Conservation (phyloP, 2,888 invertebrate species). For the Rhagonycha lutea region DNA sequence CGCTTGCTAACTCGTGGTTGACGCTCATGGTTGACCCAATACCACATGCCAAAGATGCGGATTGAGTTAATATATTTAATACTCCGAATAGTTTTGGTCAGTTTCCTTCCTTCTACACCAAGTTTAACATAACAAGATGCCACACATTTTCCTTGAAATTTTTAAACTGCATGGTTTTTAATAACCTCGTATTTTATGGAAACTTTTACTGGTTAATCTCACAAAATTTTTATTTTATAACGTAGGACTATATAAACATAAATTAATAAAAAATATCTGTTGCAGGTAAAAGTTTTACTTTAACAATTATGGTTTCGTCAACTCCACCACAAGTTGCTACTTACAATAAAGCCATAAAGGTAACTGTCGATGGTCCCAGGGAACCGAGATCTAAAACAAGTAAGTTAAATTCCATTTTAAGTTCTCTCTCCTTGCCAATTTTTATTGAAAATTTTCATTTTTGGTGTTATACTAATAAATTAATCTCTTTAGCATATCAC, state of each 20-base stretch:
- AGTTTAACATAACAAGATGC: not conserved
- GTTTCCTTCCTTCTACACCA: not conserved
- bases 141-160: not conserved
- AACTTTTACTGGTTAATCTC: not conserved
- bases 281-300: constrained; percentile 95
- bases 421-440: not conserved
- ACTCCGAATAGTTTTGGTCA: constrained; percentile 10
- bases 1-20: constrained; percentile 30
- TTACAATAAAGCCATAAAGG: constrained; percentile 96
- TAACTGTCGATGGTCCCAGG: constrained; percentile 95
- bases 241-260: not conserved
- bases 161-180: not conserved
- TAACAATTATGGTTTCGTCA: constrained; percentile 94
- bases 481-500: too few relatives aligned
- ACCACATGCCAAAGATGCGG: constrained; percentile 31
- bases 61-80: constrained; percentile 31
- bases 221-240: not conserved
- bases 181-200: not conserved
- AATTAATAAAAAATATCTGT: constrained; percentile 40
- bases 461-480: not conserved
- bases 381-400: constrained; percentile 94
- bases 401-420: constrained; percentile 59
- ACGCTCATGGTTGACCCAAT: constrained; percentile 31
- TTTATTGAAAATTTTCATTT: not conserved
- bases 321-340: constrained; percentile 95